These are phyloP conservation scores for Erithacus rubecula DNA, from an alignment of 2,797 vertebrate genomes.

Conservation along the genomic window DNA sequence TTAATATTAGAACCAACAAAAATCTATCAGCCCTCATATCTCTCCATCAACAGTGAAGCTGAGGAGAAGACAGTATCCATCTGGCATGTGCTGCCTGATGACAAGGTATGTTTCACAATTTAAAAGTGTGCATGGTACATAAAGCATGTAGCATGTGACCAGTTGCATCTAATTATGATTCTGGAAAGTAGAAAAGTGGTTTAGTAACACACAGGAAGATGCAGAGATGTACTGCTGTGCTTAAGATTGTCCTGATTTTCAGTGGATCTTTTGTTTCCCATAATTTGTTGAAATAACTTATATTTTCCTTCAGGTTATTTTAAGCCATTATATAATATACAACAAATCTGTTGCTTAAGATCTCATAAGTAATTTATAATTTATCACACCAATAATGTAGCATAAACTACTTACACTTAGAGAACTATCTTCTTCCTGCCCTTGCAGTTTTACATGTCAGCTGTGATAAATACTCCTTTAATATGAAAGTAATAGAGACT, in stretches of 20 bases:
- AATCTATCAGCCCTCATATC: constrained; percentile 95
- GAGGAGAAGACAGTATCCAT: constrained; percentile 95
- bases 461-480: neutral
- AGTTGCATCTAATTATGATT: neutral
- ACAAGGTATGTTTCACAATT: constrained; percentile 80
- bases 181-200: neutral
- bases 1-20: constrained; percentile 97
- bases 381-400: neutral
- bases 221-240: neutral
- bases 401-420: neutral
- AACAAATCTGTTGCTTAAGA: neutral
- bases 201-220: neutral
- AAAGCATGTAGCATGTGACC: neutral
- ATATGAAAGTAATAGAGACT: neutral
- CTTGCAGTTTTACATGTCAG: neutral
- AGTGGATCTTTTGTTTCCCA: neutral
- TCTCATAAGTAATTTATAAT: neutral
- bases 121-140: neutral
- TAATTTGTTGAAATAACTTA: neutral
- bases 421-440: neutral
- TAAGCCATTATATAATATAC: neutral
- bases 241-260: neutral
- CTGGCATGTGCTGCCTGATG: constrained; percentile 94
- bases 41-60: constrained; percentile 95
- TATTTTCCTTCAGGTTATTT: neutral